These are phyloP conservation scores for Furcifer pardalis DNA, from an alignment of 2,797 vertebrate species.

Conservation along the genomic window DNA sequence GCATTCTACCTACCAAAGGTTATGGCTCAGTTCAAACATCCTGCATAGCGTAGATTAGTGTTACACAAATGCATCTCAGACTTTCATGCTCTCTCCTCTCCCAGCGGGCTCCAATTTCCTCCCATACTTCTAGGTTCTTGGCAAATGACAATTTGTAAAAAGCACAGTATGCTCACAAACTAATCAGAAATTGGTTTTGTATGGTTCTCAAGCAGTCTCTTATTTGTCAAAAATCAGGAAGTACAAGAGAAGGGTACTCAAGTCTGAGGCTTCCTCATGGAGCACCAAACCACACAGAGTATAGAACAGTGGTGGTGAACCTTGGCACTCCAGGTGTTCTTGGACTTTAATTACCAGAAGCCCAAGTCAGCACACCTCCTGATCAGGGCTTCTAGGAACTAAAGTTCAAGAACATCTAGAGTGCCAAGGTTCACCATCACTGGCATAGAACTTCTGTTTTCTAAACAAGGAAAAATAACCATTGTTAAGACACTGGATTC, in stretches of 20 bases:
- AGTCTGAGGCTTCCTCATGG: background rate
- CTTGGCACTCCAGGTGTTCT: too few species aligned
- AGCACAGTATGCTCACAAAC: background rate
- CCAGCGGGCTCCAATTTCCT: background rate
- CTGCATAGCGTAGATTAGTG: background rate
- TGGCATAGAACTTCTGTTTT: background rate
- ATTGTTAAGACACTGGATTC: background rate
- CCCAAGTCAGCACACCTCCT: too few species aligned
- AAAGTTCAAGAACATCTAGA: too few species aligned
- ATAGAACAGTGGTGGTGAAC: too few species aligned
- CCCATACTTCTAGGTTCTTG: background rate
- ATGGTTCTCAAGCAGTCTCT: background rate
- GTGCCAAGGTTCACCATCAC: too few species aligned
- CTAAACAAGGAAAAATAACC: background rate
- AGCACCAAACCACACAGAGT: background rate
- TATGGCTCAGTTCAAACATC: background rate
- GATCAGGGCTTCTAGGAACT: too few species aligned
- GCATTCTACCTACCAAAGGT: background rate
- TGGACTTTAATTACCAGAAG: too few species aligned
- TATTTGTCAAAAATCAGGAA: background rate
- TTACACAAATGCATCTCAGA: background rate
- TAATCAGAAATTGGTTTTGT: background rate
- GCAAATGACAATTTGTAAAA: background rate
- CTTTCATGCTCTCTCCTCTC: background rate
- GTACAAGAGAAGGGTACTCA: background rate